Base-by-base conservation (phyloP, 2,113 vertebrate species). In the Lynx canadensis region DNA sequence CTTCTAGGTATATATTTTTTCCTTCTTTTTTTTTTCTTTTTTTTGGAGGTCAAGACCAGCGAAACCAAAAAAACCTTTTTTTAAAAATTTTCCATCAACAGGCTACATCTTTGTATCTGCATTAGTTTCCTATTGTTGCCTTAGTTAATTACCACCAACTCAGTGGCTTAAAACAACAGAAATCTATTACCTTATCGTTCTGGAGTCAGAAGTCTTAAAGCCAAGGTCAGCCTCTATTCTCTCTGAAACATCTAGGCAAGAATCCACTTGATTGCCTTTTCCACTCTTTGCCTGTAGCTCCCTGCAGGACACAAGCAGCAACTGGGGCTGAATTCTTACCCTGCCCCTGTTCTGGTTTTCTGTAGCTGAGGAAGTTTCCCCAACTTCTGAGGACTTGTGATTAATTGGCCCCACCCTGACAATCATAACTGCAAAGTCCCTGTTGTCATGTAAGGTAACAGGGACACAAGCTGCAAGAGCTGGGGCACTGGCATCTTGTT, bases 311-410 rank as follows among this genome's bases (percentile, higher is more conserved):
- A 29, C 31, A 52, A 18, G 31, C 14, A 60, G 21, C 16, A 11
- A 10, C 4, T 4, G 11, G 29, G 3, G 0, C 29, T 2, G 1
- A 74, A 38, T 79, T 4, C 14, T 41, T 7, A 69, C 3, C 19
- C 10, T 55, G 23, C 25, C 2, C 0, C 25, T 1, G 0, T 1
- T 45, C 31, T 78, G 23, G 14, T 74, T 68, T 79, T 52, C 60
- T 74, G 15, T 25, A 48, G 29, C 10, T 69, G 66, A 4, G 4
- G 27, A 63, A 81, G 4, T 1, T 36, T 69, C n/a, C 29, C 21
- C 0, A 19, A n/a, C 6, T 80, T 41, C 41, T 68, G 86, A 63
- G 6, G 41, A 93, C 7, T 18, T 60, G 33, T 13, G 33, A 14
- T 36, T 29, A 85, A 36, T 8, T 38, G 27, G 29, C 10, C 13